Evolutionary conservation across 2,888 invertebrate genomes (phyloP).

Genomic region (Balanococcus diminutus): DNA sequence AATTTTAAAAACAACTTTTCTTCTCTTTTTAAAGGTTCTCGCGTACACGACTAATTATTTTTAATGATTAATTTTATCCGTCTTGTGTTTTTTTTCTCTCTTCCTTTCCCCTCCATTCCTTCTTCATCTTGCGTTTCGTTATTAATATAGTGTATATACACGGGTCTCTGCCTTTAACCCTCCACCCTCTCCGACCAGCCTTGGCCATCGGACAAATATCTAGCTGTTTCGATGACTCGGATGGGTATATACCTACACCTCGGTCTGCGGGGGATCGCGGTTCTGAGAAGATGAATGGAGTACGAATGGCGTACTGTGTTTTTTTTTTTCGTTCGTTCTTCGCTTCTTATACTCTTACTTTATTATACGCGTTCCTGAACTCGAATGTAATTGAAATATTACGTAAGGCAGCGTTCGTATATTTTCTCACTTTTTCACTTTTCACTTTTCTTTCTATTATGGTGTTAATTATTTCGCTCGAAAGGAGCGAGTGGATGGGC

Average conservation of each 20-base stretch:
- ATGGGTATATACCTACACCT: neutral
- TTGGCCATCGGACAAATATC: neutral
- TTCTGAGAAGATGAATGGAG: neutral
- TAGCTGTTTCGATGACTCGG: neutral
- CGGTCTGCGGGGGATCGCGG: neutral
- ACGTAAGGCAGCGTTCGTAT: neutral
- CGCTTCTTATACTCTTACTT: neutral
- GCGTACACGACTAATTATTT: constrained; percentile 35
- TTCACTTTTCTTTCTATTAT: neutral
- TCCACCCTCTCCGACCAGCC: neutral
- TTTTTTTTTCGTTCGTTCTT: neutral
- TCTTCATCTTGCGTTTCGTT: neutral
- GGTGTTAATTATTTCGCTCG: neutral
- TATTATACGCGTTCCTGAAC: constrained; percentile 10
- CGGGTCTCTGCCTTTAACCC: neutral
- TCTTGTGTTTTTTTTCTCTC: neutral
- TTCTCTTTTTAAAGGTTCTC: constrained; percentile 5
- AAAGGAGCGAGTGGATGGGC: neutral
- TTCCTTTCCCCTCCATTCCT: neutral
- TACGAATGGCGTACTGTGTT: neutral
- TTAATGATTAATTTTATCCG: constrained; percentile 40
- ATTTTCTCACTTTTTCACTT: neutral
- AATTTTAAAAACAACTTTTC: constrained; percentile 36
- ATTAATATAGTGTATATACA: neutral
- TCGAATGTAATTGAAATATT: constrained; percentile 31